A percentile compares a stretch with the other conserved stretches of the same genome.
phyloP scores from a whole-genome alignment of 2,797 vertebrate species.

The Atherinosoma microstoma region DNA sequence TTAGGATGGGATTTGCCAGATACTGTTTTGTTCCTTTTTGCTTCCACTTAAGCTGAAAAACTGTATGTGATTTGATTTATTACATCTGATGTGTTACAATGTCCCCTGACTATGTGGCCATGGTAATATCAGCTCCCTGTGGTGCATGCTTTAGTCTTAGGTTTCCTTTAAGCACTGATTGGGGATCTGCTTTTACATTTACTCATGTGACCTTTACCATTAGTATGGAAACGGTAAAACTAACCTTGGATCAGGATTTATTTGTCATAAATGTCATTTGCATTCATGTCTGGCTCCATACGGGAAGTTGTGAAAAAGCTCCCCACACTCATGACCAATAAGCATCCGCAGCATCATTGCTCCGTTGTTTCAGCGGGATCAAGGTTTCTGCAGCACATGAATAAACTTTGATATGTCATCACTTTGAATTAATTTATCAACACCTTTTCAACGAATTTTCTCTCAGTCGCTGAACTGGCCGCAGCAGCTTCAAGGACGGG shows the following conservation, averaged over 20 bases:
- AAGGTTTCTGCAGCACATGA: slow-evolving; percentile 19
- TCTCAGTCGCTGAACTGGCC: slow-evolving; percentile 16
- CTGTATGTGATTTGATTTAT: slow-evolving; percentile 29
- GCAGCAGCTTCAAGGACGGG: slow-evolving; percentile 33
- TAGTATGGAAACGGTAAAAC: slow-evolving; percentile 11
- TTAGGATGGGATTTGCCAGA: slow-evolving; percentile 39
- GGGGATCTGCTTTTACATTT: slow-evolving; percentile 8
- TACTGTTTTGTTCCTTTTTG: slow-evolving; percentile 19
- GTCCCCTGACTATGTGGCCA: slow-evolving; percentile 9
- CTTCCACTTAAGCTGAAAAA: slow-evolving; percentile 19
- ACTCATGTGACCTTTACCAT: slow-evolving; percentile 8
- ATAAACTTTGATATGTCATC: slow-evolving; percentile 49
- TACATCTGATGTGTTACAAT: slow-evolving; percentile 27
- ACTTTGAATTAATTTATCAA: slow-evolving; percentile 32
- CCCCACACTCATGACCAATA: slow-evolving; percentile 45
- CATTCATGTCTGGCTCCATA: slow-evolving; percentile 30
- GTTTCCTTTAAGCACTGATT: slow-evolving; percentile 16
- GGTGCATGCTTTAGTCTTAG: slow-evolving; percentile 3
- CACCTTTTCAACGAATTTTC: slow-evolving; percentile 30
- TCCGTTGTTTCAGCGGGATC: slow-evolving; percentile 37
- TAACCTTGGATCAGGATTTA: slow-evolving; percentile 10
- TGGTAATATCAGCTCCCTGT: slow-evolving; percentile 37
- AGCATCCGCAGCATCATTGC: slow-evolving; percentile 23
- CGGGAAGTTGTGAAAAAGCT: slow-evolving; percentile 39
- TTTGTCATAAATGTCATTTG: slow-evolving; percentile 19